Conservation (phyloP, 2,888 invertebrate species). For the Griposia aprilina region DNA sequence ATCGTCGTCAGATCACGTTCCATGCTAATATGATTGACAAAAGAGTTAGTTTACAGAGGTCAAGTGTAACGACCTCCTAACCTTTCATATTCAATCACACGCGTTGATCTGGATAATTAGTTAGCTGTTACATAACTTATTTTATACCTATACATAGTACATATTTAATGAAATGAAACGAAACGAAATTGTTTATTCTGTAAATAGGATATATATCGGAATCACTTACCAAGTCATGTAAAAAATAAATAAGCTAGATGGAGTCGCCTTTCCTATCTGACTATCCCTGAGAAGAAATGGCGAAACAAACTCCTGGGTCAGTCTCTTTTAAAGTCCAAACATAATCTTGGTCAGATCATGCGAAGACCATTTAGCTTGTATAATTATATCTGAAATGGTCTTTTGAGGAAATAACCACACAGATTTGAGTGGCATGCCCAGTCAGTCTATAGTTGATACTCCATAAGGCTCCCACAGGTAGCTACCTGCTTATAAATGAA, state of each 20-base stretch:
- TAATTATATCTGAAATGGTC: no score
- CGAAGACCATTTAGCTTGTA: no score
- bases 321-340: no score
- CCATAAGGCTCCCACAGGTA: not conserved
- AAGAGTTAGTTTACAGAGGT: slow-evolving; percentile 35
- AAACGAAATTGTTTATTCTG: not conserved
- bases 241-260: no score
- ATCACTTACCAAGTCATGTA: not conserved
- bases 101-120: not conserved
- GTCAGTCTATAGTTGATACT: not conserved
- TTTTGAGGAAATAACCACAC: no score
- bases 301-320: no score
- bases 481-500: not conserved
- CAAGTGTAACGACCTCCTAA: slow-evolving; percentile 37
- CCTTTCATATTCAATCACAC: slow-evolving; percentile 26
- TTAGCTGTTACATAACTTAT: not conserved
- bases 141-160: not conserved
- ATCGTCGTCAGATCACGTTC: slow-evolving; percentile 47
- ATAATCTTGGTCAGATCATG: no score
- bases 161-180: not conserved
- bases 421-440: not conserved
- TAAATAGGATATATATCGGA: not conserved
- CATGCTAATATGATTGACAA: slow-evolving; percentile 48
- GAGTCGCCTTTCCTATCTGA: no score
- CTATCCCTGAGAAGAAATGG: no score